These are phyloP conservation scores for Epizoanthus rinbou DNA, from an alignment of 92 coral and sea anemone species.

Conservation along the genomic window DNA sequence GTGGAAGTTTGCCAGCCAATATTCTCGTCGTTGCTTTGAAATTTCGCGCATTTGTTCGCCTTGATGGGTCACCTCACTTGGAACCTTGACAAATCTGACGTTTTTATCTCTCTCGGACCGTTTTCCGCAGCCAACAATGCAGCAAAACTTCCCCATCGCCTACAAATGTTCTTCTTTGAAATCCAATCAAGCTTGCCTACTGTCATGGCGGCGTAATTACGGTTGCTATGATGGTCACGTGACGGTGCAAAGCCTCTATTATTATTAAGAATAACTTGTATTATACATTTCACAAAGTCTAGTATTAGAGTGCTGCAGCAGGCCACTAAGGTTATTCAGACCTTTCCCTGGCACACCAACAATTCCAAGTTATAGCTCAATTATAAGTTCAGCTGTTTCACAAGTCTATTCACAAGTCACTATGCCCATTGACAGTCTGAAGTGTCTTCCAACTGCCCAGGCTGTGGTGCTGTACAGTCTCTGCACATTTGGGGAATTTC, in stretches of 20 bases:
- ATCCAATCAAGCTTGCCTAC: conserved; percentile 36
- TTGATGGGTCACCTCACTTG: conserved; percentile 46
- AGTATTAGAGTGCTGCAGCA: too few species aligned
- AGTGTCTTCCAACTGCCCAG: too few species aligned
- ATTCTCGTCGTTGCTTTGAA: conserved; percentile 43
- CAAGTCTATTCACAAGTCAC: too few species aligned
- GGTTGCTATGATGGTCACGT: conserved; percentile 48
- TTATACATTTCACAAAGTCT: too few species aligned
- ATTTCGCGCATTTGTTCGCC: conserved; percentile 50
- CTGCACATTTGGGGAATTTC: too few species aligned
- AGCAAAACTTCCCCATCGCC: conserved; percentile 62
- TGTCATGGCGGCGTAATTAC: conserved; percentile 68
- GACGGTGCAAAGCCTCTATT: conserved; percentile 17
- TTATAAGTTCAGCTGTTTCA: too few species aligned
- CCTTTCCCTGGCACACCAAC: too few species aligned
- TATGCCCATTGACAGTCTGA: too few species aligned
- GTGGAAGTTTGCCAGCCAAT: conserved; percentile 63
- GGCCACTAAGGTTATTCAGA: too few species aligned
- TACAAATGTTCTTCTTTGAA: neutral
- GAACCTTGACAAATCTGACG: conserved; percentile 40
- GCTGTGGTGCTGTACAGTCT: too few species aligned
- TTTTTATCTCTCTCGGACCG: conserved; percentile 57
- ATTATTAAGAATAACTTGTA: too few species aligned
- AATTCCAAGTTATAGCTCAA: too few species aligned
- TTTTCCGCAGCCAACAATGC: conserved; percentile 54